Evolutionary conservation across 2,888 invertebrate species (phyloP).

Genomic region (Monoplex corrugatus): DNA sequence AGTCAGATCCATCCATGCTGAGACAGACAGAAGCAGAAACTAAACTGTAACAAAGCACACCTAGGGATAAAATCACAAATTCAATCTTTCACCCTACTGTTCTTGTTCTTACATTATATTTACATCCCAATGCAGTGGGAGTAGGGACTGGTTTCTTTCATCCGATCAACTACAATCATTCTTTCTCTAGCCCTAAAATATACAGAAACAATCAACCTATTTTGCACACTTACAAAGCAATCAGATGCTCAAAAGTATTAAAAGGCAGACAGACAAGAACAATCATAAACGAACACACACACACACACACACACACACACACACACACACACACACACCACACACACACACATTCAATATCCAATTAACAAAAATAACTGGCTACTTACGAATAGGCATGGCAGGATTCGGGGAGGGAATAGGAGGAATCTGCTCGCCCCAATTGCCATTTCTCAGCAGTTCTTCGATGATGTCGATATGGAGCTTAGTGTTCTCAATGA

Average conservation of each 20-base stretch:
- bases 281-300: not conserved
- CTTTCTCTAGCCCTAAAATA: no score
- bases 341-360: not conserved
- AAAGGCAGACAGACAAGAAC: not conserved
- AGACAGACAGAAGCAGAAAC: no score
- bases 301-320: not conserved
- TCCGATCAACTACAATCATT: no score
- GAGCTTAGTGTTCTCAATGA: constrained; percentile 88
- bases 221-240: not conserved
- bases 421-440: constrained; percentile 86
- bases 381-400: constrained; percentile 51
- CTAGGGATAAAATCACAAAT: no score
- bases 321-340: not conserved
- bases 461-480: constrained; percentile 89
- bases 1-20: no score
- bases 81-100: no score
- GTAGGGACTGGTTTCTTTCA: no score
- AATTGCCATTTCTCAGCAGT: constrained; percentile 86
- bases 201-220: no score
- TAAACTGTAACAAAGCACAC: no score
- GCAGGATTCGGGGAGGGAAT: constrained; percentile 61
- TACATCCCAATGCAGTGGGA: no score
- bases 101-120: no score
- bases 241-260: not conserved
- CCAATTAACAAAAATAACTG: not conserved